Evolutionary conservation across 2,797 vertebrate genomes (phyloP), one percentile per base, ranked within the genome.

Genomic region (Chrosomus eos): DNA sequence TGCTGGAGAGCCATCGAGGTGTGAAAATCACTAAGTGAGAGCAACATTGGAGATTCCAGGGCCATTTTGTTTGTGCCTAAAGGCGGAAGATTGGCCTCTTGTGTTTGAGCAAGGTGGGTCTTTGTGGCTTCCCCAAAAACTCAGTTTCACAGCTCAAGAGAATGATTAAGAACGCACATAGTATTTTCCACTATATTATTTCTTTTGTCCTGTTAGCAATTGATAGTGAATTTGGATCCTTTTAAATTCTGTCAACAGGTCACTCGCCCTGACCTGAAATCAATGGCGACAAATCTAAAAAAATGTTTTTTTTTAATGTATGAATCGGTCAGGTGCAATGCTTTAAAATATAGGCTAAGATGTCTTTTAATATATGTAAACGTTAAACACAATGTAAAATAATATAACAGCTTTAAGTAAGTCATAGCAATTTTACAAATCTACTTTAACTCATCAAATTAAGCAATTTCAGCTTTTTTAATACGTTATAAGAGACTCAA

Each of bases 31-130:
- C 90, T 94, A 93, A 91, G 92, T 92, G 93, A 95, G 94, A 91
- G 93, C 80, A 93, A 91, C 92, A 93, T 91, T 91, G 88, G 93
- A 93, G 92, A 95, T 95, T 94, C 95, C 92, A 92, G 94, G 94
- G 93, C 95, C 94, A 94, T 94, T 96, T 96, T 94, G 95, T 97
- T 97, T 96, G 95, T 96, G 95, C 96, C 94, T 79, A 87, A 89
- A 91, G 94, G 94, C 93, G 90, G 93, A 93, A 95, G 94, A 95
- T 94, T 93, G 92, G 92, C 91, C 93, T 93, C 93, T 94, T 92
- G 92, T 93, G 93, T 93, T 91, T 72, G 90, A 89, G 67, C 80
- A 85, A 83, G 89, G 64, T 84, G 91, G 91, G 90, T 88, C 90
- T 93, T 89, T 33, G 85, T 86, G 91, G 82, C 45, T 71, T 87